These are phyloP conservation scores for Ptilonorhynchus violaceus DNA, from an alignment of 2,113 vertebrate species.

Conservation along the genomic window DNA sequence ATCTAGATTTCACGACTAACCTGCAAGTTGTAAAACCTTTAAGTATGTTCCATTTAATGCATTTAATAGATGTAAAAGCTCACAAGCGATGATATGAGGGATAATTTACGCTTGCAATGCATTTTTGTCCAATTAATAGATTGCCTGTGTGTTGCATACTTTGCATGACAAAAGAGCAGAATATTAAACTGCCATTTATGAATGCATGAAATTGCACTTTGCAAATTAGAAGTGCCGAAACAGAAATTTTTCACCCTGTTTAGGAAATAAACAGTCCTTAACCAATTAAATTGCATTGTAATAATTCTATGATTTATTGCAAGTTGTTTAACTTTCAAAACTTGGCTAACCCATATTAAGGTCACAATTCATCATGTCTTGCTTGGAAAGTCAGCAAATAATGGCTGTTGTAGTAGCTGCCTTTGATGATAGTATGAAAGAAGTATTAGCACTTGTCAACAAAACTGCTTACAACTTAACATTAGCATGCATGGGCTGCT, in stretches of 20 bases:
- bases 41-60: constrained; percentile 78
- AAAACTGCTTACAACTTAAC: constrained; percentile 99
- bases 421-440: constrained; percentile 99
- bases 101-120: constrained; percentile 94
- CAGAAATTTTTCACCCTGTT: constrained; percentile 96
- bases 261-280: constrained; percentile 99
- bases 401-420: constrained; percentile 99
- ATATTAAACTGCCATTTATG: constrained; percentile 99
- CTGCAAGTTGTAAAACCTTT: constrained; percentile 74
- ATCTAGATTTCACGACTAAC: constrained; percentile 70
- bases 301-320: constrained; percentile 99
- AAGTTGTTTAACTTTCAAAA: constrained; percentile 99
- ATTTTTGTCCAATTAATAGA: constrained; percentile 99
- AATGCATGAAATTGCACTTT: constrained; percentile 96
- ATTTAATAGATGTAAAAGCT: constrained; percentile 84
- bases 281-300: constrained; percentile 99
- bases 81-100: constrained; percentile 80
- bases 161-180: constrained; percentile 99
- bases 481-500: constrained; percentile 99
- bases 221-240: constrained; percentile 99
- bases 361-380: constrained; percentile 99
- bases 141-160: constrained; percentile 96
- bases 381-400: constrained; percentile 95
- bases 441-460: constrained; percentile 99
- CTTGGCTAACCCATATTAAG: constrained; percentile 99